Evolutionary conservation across 2,113 vertebrate genomes (phyloP).

Genomic region (Madoqua kirkii): DNA sequence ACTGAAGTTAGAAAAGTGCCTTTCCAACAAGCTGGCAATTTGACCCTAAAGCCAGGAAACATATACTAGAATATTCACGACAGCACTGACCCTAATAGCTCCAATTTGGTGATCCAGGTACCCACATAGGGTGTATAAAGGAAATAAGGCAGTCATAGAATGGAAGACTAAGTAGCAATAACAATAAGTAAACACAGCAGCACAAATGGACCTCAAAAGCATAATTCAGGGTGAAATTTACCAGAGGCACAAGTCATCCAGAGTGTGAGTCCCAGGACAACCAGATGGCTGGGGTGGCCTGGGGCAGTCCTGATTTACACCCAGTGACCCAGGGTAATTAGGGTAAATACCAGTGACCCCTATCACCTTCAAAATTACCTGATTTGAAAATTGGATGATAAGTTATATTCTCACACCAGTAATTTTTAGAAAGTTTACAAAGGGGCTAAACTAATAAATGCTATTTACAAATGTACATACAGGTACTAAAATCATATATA

Average conservation of each 20-base stretch:
- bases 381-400: neutral
- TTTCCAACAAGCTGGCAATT: neutral
- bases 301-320: neutral
- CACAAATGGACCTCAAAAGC: neutral
- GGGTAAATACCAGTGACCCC: neutral
- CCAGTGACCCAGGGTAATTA: neutral
- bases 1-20: neutral
- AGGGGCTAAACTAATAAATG: neutral
- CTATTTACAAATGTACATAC: neutral
- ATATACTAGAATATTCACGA: neutral
- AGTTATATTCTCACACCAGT: neutral
- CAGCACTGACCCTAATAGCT: neutral
- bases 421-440: neutral
- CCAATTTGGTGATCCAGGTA: neutral
- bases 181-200: neutral
- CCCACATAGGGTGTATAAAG: neutral
- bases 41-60: neutral
- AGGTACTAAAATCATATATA: neutral
- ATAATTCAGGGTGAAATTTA: neutral
- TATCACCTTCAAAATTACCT: neutral
- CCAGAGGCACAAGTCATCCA: neutral
- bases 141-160: neutral
- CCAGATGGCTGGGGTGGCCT: neutral
- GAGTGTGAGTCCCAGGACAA: neutral
- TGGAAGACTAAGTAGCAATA: neutral